Percentiles rank a stretch among this genome's conserved stretches.
Evolutionary conservation across 1,140 invertebrate genomes (phyloP).

Genomic region (Drosophila quadrilineata): DNA sequence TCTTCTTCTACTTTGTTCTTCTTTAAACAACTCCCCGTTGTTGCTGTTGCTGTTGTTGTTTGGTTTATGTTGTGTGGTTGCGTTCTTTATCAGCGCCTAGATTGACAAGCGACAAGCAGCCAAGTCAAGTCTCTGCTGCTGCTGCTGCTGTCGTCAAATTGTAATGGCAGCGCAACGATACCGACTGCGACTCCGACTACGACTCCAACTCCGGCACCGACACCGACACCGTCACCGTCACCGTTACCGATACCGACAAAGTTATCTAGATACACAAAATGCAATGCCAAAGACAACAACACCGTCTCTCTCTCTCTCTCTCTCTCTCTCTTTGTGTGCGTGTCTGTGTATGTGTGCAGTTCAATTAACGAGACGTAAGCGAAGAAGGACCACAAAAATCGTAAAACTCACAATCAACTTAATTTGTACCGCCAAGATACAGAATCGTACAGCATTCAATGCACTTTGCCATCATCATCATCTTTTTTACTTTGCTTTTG

Average conservation of each 20-base stretch:
- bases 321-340: neutral
- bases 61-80: slow-evolving; percentile 62
- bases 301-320: slow-evolving; percentile 9
- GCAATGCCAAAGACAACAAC: slow-evolving; percentile 31
- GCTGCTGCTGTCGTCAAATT: slow-evolving; percentile 20
- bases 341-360: slow-evolving; percentile 30
- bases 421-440: slow-evolving; percentile 71
- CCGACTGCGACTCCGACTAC: slow-evolving; percentile 2
- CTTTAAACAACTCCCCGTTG: too few relatives aligned
- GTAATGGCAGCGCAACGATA: slow-evolving; percentile 28
- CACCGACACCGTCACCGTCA: slow-evolving; percentile 32
- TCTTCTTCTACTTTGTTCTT: too few relatives aligned
- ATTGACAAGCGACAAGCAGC: slow-evolving; percentile 70
- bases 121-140: slow-evolving; percentile 34
- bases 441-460: slow-evolving; percentile 47
- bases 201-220: slow-evolving; percentile 33
- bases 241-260: slow-evolving; percentile 40
- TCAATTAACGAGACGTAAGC: slow-evolving; percentile 61
- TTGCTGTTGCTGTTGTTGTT: slow-evolving; percentile 35
- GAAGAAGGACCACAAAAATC: slow-evolving; percentile 4
- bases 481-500: too few relatives aligned
- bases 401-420: slow-evolving; percentile 56
- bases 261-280: slow-evolving; percentile 53
- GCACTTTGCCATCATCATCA: slow-evolving; percentile 52
- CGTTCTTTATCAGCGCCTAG: slow-evolving; percentile 65